Evolutionary conservation across 64 coral and sea anemone genomes (phyloP).

Genomic region (Catalaphyllia jardinei): DNA sequence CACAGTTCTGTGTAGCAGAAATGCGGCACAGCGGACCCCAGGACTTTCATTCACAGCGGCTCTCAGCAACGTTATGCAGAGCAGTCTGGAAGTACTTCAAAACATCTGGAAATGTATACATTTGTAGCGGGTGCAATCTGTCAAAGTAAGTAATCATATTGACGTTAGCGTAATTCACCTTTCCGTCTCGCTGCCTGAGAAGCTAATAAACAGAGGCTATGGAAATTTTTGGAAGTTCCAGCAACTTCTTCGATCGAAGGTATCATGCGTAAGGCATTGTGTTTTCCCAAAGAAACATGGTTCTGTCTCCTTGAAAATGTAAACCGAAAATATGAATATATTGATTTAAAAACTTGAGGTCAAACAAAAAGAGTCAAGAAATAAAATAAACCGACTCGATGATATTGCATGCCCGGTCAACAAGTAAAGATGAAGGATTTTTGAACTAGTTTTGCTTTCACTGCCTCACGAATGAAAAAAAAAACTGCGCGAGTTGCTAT

Average conservation of each 20-base stretch:
- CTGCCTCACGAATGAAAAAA: too few relatives aligned
- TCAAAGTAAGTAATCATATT: conserved; percentile 39
- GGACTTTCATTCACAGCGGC: conserved; percentile 25
- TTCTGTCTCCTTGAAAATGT: neutral
- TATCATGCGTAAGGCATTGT: neutral
- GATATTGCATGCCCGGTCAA: too few relatives aligned
- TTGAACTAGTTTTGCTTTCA: too few relatives aligned
- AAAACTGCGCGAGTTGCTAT: neutral
- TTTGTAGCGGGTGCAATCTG: neutral
- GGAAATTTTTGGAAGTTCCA: neutral
- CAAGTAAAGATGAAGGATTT: too few relatives aligned
- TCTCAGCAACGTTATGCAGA: neutral
- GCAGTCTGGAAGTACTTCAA: conserved; percentile 8
- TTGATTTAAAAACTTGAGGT: neutral
- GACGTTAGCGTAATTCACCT: neutral
- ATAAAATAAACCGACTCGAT: too few relatives aligned
- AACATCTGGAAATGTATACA: conserved; percentile 29
- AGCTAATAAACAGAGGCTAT: neutral
- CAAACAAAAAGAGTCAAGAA: too few relatives aligned
- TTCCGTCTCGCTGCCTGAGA: neutral
- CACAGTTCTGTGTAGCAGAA: neutral
- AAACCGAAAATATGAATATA: conserved; percentile 5
- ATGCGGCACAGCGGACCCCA: conserved; percentile 7
- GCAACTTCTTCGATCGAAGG: neutral
- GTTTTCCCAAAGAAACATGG: neutral